These are phyloP conservation scores for Perdita meconis DNA, from an alignment of 2,888 invertebrate species.

Conservation along the genomic window DNA sequence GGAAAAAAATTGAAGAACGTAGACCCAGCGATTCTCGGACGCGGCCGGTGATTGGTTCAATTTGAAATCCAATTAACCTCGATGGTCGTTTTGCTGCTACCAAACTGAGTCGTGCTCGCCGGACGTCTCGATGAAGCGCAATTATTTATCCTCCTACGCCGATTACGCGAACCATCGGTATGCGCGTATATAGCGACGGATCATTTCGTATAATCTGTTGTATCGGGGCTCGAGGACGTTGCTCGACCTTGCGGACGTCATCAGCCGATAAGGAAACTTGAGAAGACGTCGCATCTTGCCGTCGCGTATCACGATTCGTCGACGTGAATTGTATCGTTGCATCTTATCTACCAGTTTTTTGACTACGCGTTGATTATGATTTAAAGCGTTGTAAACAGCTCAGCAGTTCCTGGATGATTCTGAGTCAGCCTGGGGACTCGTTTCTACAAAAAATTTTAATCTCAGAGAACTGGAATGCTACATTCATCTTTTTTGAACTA, in stretches of 20 bases:
- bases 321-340: constrained; percentile 11
- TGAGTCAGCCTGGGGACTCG: not conserved
- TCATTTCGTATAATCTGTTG: constrained; percentile 2
- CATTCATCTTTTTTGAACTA: too few species aligned
- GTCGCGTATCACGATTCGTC: constrained; percentile 1
- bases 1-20: too few species aligned
- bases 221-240: constrained; percentile 63
- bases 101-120: constrained; percentile 9
- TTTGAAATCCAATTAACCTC: constrained; percentile 33
- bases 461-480: too few species aligned
- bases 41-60: constrained; percentile 18
- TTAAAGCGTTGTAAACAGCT: not conserved
- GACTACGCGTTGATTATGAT: not conserved
- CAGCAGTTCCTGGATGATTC: not conserved
- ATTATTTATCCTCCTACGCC: constrained; percentile 30
- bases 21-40: constrained; percentile 4
- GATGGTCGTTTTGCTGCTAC: not conserved
- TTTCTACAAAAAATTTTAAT: too few species aligned
- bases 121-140: constrained; percentile 9
- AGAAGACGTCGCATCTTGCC: constrained; percentile 35
- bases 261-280: constrained; percentile 68
- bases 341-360: not conserved
- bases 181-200: constrained; percentile 12
- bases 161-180: constrained; percentile 39
- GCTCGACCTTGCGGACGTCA: constrained; percentile 73